phyloP scores from a whole-genome alignment of 2,113 vertebrate genomes.

The Pycnonotus jocosus region DNA sequence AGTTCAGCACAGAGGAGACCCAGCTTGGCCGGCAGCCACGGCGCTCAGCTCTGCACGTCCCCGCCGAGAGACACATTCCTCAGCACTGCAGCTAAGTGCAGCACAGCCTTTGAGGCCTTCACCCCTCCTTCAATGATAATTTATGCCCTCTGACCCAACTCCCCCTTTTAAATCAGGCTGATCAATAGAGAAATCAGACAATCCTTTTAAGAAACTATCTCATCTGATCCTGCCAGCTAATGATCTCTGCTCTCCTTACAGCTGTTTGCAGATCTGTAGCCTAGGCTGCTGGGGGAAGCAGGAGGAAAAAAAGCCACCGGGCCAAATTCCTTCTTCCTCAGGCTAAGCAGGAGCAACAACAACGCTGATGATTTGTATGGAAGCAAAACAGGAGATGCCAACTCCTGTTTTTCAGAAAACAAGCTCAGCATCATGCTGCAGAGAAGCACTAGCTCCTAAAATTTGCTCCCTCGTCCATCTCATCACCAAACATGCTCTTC shows the following conservation, averaged over 20 bases:
- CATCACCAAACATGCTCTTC: neutral
- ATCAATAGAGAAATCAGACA: constrained; percentile 73
- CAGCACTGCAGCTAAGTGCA: constrained; percentile 46
- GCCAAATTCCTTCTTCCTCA: neutral
- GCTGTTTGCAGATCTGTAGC: neutral
- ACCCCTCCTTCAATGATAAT: constrained; percentile 56
- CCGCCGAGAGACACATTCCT: constrained; percentile 28
- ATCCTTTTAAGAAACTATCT: constrained; percentile 70
- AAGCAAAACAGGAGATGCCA: neutral
- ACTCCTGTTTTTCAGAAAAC: neutral
- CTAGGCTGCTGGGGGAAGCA: neutral
- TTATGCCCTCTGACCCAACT: constrained; percentile 64
- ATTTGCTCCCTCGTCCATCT: neutral
- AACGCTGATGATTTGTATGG: accelerated
- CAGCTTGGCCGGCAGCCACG: neutral
- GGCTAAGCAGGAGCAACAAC: neutral
- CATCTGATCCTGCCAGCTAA: constrained; percentile 54
- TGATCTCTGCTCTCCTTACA: constrained; percentile 34
- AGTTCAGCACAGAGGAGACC: neutral
- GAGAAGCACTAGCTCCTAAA: neutral
- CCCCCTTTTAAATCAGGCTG: constrained; percentile 67
- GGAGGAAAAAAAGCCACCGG: neutral
- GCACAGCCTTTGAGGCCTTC: constrained; percentile 41
- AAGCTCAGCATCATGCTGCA: neutral
- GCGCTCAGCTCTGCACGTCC: neutral